Evolutionary conservation across 2,888 invertebrate genomes (phyloP).

Genomic region (Melolontha melolontha): DNA sequence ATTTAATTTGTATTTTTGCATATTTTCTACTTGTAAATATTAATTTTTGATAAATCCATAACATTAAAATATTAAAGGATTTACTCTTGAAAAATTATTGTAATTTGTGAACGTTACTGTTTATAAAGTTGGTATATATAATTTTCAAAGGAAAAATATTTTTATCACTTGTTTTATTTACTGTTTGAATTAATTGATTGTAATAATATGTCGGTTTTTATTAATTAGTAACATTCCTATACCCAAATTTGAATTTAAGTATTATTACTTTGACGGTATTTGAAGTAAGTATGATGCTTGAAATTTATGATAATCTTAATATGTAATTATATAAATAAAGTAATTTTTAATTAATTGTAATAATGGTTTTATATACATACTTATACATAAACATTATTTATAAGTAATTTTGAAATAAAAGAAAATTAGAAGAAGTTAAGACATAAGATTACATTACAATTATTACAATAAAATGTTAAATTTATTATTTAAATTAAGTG

Average conservation of each 20-base stretch:
- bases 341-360: conserved; percentile 24
- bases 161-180: not conserved
- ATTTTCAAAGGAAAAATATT: too few species aligned
- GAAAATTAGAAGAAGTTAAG: not conserved
- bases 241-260: too few species aligned
- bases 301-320: not conserved
- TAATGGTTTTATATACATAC: conserved; percentile 25
- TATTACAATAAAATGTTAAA: not conserved
- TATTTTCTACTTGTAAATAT: too few species aligned
- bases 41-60: too few species aligned
- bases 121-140: too few species aligned
- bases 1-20: too few species aligned
- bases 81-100: too few species aligned
- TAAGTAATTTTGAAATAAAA: conserved; percentile 9
- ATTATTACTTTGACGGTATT: not conserved
- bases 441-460: conserved; percentile 4
- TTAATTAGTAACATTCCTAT: not conserved
- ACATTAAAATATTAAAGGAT: too few species aligned
- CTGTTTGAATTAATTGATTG: not conserved
- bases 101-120: too few species aligned
- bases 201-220: not conserved
- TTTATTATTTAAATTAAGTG: conserved; percentile 1
- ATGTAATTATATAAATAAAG: conserved; percentile 8
- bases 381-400: too few species aligned
- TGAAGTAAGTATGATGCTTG: conserved; percentile 14